A percentile compares a stretch with the other conserved stretches of the same genome.
phyloP scores from a whole-genome alignment of 1,140 invertebrate species.

The Propsilocerus akamusi region DNA sequence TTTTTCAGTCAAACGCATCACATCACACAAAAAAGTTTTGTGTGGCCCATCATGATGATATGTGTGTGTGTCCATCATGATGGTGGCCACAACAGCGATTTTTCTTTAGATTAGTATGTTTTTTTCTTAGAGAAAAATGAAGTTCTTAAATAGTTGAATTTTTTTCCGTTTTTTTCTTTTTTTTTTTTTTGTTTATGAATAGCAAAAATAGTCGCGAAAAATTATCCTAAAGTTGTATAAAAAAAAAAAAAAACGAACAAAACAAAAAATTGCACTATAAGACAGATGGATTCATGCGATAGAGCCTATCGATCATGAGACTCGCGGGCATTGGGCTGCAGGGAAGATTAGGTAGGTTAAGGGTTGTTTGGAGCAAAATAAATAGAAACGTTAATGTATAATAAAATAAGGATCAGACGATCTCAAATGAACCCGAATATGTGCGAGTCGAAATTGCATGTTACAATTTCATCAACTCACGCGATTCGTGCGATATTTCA shows the following conservation, averaged over 20 bases:
- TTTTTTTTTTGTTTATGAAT: too few relatives aligned
- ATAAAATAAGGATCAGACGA: too few relatives aligned
- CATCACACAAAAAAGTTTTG: neutral
- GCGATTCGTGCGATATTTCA: neutral
- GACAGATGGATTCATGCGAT: neutral
- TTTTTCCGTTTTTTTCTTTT: neutral
- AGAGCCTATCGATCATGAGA: neutral
- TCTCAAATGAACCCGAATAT: too few relatives aligned
- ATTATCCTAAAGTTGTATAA: neutral
- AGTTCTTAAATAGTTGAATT: neutral
- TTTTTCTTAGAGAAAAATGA: neutral
- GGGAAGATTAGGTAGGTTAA: neutral
- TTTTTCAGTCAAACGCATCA: constrained; percentile 1
- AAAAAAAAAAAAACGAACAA: neutral
- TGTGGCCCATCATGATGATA: neutral
- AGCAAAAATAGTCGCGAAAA: neutral
- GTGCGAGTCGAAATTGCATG: too few relatives aligned
- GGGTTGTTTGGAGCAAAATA: neutral
- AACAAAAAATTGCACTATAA: neutral
- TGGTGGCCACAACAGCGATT: neutral
- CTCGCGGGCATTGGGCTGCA: neutral
- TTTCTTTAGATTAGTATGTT: neutral
- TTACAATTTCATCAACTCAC: too few relatives aligned
- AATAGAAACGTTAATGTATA: neutral
- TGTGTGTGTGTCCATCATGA: neutral